A percentile compares a stretch with the other conserved stretches of the same genome.
These are phyloP conservation scores for Anticlea derivata DNA, from an alignment of 2,888 invertebrate species.

Conservation along the genomic window DNA sequence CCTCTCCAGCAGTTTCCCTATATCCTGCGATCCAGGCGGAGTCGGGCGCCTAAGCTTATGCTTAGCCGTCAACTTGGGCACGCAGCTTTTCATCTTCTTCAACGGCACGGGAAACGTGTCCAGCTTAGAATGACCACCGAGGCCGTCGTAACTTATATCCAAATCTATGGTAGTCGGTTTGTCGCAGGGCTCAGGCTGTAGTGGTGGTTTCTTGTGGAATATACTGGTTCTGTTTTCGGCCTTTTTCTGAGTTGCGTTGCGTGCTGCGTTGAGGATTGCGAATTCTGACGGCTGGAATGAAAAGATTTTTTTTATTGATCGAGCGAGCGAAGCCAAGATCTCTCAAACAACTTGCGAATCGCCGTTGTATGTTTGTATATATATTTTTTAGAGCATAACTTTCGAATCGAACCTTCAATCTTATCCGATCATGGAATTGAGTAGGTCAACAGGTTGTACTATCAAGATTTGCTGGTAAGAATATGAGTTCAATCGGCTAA, in stretches of 20 bases:
- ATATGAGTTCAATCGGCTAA: too few species aligned
- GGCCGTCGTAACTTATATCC: conserved; percentile 76
- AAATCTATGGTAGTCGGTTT: conserved; percentile 32
- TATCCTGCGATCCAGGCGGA: conserved; percentile 13
- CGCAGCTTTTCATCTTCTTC: conserved; percentile 40
- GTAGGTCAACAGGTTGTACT: too few species aligned
- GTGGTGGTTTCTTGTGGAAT: conserved; percentile 55
- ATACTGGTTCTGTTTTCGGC: conserved; percentile 51
- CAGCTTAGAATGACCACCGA: conserved; percentile 82
- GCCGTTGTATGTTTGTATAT: too few species aligned
- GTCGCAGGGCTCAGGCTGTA: conserved; percentile 44
- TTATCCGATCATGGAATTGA: too few species aligned
- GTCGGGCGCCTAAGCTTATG: conserved; percentile 22
- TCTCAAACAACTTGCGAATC: too few species aligned
- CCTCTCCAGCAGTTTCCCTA: conserved; percentile 12
- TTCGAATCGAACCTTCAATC: too few species aligned
- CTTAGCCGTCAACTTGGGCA: conserved; percentile 54
- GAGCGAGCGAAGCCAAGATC: too few species aligned
- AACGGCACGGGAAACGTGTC: conserved; percentile 72
- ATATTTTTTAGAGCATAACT: too few species aligned
- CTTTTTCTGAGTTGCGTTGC: conserved; percentile 38
- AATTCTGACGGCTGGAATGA: conserved; percentile 57
- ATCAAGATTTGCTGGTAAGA: too few species aligned
- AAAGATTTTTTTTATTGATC: background rate
- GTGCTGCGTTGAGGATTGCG: conserved; percentile 53